These are phyloP conservation scores for Nasonia oneida DNA, from an alignment of 2,888 invertebrate genomes.

Conservation along the genomic window DNA sequence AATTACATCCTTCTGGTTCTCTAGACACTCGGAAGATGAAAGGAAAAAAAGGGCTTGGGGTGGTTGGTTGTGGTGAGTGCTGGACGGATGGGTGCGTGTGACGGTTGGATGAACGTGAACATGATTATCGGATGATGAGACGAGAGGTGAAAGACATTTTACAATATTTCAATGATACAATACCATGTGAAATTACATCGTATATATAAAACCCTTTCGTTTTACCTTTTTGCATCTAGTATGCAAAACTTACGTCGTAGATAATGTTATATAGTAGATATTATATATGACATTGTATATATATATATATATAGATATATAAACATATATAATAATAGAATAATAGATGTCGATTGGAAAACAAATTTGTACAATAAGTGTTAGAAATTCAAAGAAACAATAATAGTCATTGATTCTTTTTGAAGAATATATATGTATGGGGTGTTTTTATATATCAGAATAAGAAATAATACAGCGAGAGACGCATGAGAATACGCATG, in stretches of 20 bases:
- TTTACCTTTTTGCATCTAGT: slow-evolving; percentile 47
- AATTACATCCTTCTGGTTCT: slow-evolving; percentile 27
- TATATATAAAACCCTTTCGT: slow-evolving; percentile 46
- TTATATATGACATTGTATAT: slow-evolving; percentile 29
- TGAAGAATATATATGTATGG: slow-evolving; percentile 66
- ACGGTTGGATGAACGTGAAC: slow-evolving; percentile 52
- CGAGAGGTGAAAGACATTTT: slow-evolving; percentile 67
- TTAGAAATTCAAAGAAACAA: slow-evolving; percentile 53
- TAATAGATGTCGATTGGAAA: slow-evolving; percentile 56
- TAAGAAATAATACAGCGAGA: slow-evolving; percentile 20
- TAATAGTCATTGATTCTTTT: slow-evolving; percentile 54
- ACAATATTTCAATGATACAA: slow-evolving; percentile 70
- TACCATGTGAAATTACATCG: slow-evolving; percentile 68
- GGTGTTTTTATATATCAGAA: slow-evolving; percentile 65
- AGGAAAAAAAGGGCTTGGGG: slow-evolving; percentile 13
- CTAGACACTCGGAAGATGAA: slow-evolving; percentile 71
- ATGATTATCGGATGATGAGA: slow-evolving; percentile 45
- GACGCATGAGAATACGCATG: slow-evolving; percentile 48
- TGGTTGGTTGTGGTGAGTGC: background rate
- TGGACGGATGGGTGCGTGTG: slow-evolving; percentile 6
- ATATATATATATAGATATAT: slow-evolving; percentile 42
- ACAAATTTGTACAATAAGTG: slow-evolving; percentile 57
- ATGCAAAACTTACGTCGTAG: slow-evolving; percentile 46
- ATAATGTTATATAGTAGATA: slow-evolving; percentile 43
- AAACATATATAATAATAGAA: slow-evolving; percentile 51